These are phyloP conservation scores for Junonia oenone DNA, from an alignment of 2,888 invertebrate genomes.

Conservation along the genomic window DNA sequence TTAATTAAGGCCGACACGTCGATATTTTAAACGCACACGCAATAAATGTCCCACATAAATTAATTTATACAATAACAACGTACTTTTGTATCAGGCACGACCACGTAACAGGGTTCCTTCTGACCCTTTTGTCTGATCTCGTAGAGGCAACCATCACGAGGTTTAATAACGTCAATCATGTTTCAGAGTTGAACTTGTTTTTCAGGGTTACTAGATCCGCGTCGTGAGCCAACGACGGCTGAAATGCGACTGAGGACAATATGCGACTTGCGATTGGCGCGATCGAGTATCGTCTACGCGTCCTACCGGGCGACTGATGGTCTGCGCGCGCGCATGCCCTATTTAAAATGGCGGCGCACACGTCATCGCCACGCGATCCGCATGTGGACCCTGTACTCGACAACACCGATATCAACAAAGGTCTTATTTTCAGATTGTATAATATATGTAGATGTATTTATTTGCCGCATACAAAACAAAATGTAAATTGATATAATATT, in stretches of 20 bases:
- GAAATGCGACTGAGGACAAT: constrained; percentile 41
- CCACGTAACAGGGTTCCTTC: constrained; percentile 83
- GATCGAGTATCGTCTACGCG: constrained; percentile 48
- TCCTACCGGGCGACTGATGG: constrained; percentile 80
- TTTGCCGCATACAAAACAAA: constrained; percentile 5
- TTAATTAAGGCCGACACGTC: constrained; percentile 7
- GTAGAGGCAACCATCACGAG: constrained; percentile 80
- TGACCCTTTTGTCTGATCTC: constrained; percentile 84
- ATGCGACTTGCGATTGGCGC: constrained; percentile 25
- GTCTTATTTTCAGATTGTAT: constrained; percentile 49
- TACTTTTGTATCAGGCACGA: constrained; percentile 84
- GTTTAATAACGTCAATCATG: constrained; percentile 70
- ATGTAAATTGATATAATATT: background rate
- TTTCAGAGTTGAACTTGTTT: constrained; percentile 40
- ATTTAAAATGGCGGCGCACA: constrained; percentile 72
- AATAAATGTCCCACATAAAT: constrained; percentile 18
- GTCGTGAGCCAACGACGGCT: constrained; percentile 43
- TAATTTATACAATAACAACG: constrained; percentile 41
- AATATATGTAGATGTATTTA: constrained; percentile 6
- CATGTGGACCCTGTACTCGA: constrained; percentile 67
- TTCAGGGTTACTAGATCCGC: constrained; percentile 48
- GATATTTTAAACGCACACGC: constrained; percentile 10
- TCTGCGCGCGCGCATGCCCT: constrained; percentile 77
- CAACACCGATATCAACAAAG: constrained; percentile 53
- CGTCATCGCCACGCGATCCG: constrained; percentile 70